A percentile compares a stretch with the other conserved stretches of the same genome.
Conservation (phyloP, 1,140 invertebrate genomes). For the Dendrolimus kikuchii region DNA sequence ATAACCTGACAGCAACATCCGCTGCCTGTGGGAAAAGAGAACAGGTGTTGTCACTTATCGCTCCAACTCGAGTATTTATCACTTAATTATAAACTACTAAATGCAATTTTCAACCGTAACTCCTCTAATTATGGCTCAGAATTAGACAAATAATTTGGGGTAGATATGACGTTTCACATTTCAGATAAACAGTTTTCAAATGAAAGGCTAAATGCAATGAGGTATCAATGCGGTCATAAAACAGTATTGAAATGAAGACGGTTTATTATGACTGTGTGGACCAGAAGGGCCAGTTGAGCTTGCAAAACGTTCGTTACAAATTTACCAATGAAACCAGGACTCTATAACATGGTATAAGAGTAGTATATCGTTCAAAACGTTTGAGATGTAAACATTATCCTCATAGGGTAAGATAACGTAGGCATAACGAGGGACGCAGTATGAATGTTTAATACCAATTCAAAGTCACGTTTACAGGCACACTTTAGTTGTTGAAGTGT, state of each 20-base stretch:
- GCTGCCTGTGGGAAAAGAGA: conserved; percentile 54
- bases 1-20: conserved; percentile 51
- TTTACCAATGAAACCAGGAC: too few species aligned
- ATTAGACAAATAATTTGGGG: background rate
- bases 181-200: conserved; percentile 13
- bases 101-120: conserved; percentile 6
- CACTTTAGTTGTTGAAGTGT: too few species aligned
- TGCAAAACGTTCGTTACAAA: too few species aligned
- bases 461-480: too few species aligned
- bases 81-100: conserved; percentile 24
- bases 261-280: background rate
- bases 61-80: conserved; percentile 24
- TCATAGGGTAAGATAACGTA: too few species aligned
- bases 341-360: too few species aligned
- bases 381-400: too few species aligned
- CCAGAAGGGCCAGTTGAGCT: too few species aligned
- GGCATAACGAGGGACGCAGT: too few species aligned
- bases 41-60: conserved; percentile 61
- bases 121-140: background rate
- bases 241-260: conserved; percentile 37
- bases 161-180: conserved; percentile 14
- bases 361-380: too few species aligned
- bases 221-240: conserved; percentile 49
- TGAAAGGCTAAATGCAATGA: conserved; percentile 44
- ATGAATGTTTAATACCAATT: too few species aligned